These are phyloP conservation scores for Stichodactyla helianthus DNA, from an alignment of 64 coral and sea anemone genomes.

Conservation along the genomic window DNA sequence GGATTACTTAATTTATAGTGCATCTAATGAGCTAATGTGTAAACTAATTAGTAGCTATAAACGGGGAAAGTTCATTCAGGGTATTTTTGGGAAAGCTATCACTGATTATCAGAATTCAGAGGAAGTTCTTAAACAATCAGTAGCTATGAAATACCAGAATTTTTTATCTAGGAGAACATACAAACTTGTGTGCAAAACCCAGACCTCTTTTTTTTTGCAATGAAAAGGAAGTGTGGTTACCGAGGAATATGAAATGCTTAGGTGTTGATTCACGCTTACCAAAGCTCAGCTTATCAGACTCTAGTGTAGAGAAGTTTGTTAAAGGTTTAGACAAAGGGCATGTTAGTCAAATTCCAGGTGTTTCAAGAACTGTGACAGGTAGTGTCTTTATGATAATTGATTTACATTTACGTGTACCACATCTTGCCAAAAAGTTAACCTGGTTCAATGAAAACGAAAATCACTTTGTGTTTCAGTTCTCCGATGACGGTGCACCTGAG, in stretches of 20 bases:
- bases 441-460: constrained; percentile 35
- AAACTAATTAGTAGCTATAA: too few species aligned
- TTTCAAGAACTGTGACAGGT: constrained; percentile 29
- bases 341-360: constrained; percentile 27
- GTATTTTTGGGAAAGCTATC: too few species aligned
- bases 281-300: not conserved
- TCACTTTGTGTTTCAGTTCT: constrained; percentile 37
- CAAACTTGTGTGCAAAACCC: too few species aligned
- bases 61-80: too few species aligned
- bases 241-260: constrained; percentile 22
- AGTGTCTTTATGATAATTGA: constrained; percentile 26
- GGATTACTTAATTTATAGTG: not conserved
- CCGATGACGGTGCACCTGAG: constrained; percentile 28
- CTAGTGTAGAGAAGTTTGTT: constrained; percentile 31
- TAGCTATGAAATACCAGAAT: too few species aligned
- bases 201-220: too few species aligned
- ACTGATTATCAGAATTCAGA: too few species aligned
- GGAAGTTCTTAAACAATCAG: too few species aligned
- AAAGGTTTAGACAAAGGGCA: constrained; percentile 35
- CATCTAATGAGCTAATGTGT: too few species aligned
- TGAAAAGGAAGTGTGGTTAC: not conserved
- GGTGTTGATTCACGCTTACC: constrained; percentile 6
- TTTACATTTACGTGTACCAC: constrained; percentile 37
- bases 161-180: too few species aligned
- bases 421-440: not conserved